phyloP scores from a whole-genome alignment of 53 echinoderm and acorn worm genomes.

The Echinometra lucunter region DNA sequence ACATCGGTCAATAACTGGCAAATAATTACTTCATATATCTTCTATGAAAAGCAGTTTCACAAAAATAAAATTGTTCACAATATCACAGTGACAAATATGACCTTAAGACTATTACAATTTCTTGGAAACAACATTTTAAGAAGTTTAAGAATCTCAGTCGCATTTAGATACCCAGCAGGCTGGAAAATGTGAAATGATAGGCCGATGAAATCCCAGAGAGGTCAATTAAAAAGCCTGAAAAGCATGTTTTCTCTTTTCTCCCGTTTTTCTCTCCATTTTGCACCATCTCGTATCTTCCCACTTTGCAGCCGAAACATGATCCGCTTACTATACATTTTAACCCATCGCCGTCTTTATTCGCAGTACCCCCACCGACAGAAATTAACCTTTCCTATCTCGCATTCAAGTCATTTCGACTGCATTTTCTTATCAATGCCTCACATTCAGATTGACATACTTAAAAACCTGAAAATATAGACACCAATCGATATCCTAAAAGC shows the following conservation, averaged over 20 bases:
- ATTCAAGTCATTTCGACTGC: neutral
- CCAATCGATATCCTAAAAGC: conserved; percentile 47
- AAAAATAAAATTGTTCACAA: no score
- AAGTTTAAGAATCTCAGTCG: neutral
- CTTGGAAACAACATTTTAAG: no score
- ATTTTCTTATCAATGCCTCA: neutral
- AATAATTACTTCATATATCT: no score
- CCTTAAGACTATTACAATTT: no score
- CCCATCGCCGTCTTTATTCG: neutral
- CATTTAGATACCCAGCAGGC: neutral
- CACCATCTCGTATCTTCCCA: conserved; percentile 17
- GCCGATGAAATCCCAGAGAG: conserved; percentile 17
- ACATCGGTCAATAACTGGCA: no score
- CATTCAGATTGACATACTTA: neutral
- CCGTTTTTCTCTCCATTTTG: neutral
- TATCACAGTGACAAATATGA: no score
- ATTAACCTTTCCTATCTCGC: conserved; percentile 1
- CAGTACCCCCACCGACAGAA: conserved; percentile 18
- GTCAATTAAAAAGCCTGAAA: neutral
- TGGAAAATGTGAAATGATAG: neutral
- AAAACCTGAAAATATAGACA: conserved; percentile 37
- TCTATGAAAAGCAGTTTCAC: no score
- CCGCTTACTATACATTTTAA: conserved; percentile 13
- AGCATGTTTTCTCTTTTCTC: neutral
- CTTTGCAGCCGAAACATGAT: conserved; percentile 37